phyloP scores from a whole-genome alignment of 2,888 invertebrate genomes.

The Cistogaster globosa region DNA sequence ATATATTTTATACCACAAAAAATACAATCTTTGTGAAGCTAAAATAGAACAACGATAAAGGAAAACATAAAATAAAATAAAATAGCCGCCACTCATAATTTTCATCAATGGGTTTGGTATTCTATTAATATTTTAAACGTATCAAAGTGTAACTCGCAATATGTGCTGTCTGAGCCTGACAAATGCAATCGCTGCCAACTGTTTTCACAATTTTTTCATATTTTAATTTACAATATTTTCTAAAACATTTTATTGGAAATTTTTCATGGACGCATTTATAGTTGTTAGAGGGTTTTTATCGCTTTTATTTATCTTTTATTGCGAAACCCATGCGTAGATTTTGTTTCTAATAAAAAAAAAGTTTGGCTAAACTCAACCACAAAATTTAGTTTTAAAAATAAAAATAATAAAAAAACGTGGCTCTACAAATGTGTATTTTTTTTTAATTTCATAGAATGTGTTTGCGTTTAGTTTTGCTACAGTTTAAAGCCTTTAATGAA shows the following conservation, averaged over 20 bases:
- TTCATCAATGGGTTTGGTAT: conserved; percentile 61
- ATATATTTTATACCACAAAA: conserved; percentile 1
- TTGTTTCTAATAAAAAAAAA: conserved; percentile 46
- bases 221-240: conserved; percentile 58
- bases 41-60: conserved; percentile 5
- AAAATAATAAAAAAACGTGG: too few relatives aligned
- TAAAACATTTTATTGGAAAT: conserved; percentile 5
- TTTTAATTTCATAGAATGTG: not conserved
- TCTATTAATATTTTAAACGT: conserved; percentile 45
- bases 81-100: conserved; percentile 47
- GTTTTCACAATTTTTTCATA: conserved; percentile 61
- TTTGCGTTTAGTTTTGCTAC: conserved; percentile 20
- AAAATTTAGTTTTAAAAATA: conserved; percentile 44
- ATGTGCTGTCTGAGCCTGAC: conserved; percentile 32
- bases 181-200: conserved; percentile 60
- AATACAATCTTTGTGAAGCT: conserved; percentile 17
- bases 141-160: conserved; percentile 43
- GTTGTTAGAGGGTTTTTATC: conserved; percentile 64
- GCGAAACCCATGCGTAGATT: conserved; percentile 68
- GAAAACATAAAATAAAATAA: not conserved
- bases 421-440: not conserved
- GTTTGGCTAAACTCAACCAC: conserved; percentile 21
- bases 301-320: conserved; percentile 64
- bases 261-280: conserved; percentile 17
- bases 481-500: conserved; percentile 45